Percentiles rank a stretch among this genome's conserved stretches.
These are phyloP conservation scores for Tinea trinotella DNA, from an alignment of 2,888 invertebrate species.

Conservation along the genomic window DNA sequence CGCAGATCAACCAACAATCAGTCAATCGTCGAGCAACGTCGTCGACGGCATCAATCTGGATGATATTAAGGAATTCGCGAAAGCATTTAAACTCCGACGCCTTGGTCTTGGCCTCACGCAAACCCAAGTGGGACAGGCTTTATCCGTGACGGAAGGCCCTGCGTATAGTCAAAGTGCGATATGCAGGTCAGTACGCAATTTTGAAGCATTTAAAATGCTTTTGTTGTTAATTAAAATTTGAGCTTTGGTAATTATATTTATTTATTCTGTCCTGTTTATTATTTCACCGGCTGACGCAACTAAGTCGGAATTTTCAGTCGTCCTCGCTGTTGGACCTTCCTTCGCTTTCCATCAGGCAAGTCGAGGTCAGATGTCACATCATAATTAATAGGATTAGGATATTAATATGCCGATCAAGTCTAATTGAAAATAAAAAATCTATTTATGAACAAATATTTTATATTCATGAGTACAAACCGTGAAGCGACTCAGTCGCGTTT, in stretches of 20 bases:
- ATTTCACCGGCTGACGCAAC: too few relatives aligned
- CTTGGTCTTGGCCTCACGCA: conserved; percentile 95
- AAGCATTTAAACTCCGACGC: conserved; percentile 94
- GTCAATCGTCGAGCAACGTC: conserved; percentile 93
- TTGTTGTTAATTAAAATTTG: not conserved
- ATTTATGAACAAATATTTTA: too few relatives aligned
- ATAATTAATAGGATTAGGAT: too few relatives aligned
- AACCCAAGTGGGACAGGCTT: conserved; percentile 97
- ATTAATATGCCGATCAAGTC: too few relatives aligned
- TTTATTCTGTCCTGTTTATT: not conserved
- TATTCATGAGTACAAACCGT: too few relatives aligned
- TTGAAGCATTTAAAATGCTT: not conserved
- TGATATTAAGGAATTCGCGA: conserved; percentile 98
- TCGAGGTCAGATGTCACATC: too few relatives aligned
- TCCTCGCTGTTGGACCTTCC: too few relatives aligned
- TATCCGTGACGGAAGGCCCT: conserved; percentile 96
- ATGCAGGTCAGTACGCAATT: conserved; percentile 84
- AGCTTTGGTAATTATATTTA: not conserved
- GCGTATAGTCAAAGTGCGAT: conserved; percentile 99
- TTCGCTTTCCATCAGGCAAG: too few relatives aligned
- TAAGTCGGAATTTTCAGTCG: too few relatives aligned
- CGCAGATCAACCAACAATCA: conserved; percentile 92
- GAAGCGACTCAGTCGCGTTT: too few relatives aligned
- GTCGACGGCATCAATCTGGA: conserved; percentile 97
- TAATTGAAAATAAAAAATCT: too few relatives aligned